Evolutionary conservation across 2,888 invertebrate genomes (phyloP).

Genomic region (Stenchaetothrips biformis): DNA sequence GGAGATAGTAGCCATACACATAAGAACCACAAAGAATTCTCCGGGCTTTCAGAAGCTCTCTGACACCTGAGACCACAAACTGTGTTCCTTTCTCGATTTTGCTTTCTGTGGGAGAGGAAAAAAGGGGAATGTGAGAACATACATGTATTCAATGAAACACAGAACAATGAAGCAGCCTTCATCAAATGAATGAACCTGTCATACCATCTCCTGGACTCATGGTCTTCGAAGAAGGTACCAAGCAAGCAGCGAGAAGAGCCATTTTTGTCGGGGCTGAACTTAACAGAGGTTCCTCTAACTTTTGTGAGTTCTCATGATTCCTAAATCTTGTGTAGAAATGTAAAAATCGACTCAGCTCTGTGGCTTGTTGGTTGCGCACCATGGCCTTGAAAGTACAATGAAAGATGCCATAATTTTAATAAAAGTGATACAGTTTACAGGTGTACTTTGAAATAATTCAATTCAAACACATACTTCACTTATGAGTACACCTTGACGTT

Average conservation of each 20-base stretch:
- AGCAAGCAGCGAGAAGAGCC: constrained; percentile 55
- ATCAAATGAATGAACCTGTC: constrained; percentile 19
- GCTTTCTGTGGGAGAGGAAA: constrained; percentile 13
- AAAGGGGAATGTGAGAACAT: neutral
- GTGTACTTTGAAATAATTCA: constrained; percentile 29
- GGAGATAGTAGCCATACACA: constrained; percentile 63
- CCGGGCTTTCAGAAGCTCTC: constrained; percentile 58
- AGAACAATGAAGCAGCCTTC: neutral
- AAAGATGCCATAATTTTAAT: neutral
- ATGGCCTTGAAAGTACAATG: constrained; percentile 47
- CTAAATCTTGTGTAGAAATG: constrained; percentile 61
- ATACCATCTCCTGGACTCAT: constrained; percentile 45
- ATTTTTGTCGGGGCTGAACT: constrained; percentile 57
- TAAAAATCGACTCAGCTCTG: constrained; percentile 56
- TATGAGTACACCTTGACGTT: constrained; percentile 54
- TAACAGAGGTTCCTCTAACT: constrained; percentile 58
- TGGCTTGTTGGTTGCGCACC: constrained; percentile 50
- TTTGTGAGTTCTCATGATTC: constrained; percentile 60
- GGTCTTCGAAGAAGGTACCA: constrained; percentile 34
- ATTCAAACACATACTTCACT: constrained; percentile 46
- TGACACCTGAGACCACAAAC: constrained; percentile 60
- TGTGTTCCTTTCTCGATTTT: constrained; percentile 36
- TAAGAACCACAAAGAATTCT: constrained; percentile 61
- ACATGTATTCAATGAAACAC: neutral
- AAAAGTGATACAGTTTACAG: neutral